Conservation (phyloP, 2,113 vertebrate species). For the Notiomystis cincta region DNA sequence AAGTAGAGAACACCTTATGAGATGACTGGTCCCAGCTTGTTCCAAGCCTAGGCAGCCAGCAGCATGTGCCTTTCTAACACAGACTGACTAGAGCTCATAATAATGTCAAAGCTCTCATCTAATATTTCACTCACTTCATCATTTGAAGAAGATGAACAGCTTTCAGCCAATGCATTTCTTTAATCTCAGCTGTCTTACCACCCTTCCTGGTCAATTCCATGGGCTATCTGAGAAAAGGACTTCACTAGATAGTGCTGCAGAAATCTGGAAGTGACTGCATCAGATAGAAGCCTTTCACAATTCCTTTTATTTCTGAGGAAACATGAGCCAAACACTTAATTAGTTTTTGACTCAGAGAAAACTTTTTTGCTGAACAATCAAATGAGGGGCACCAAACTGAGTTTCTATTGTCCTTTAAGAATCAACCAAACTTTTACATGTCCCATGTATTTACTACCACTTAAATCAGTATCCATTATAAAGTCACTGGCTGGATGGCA, state of each 20-base stretch:
- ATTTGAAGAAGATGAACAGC: not conserved
- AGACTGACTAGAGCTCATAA: not conserved
- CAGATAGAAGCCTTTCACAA: not conserved
- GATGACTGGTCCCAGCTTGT: not conserved
- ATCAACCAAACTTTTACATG: not conserved
- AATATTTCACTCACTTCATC: not conserved
- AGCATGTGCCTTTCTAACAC: not conserved
- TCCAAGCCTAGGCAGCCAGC: not conserved
- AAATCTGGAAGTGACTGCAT: not conserved
- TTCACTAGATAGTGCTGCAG: not conserved
- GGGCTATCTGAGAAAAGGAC: not conserved
- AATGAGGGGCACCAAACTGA: not conserved
- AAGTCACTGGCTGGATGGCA: not conserved
- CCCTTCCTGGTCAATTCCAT: not conserved
- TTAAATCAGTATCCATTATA: not conserved
- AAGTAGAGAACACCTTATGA: not conserved
- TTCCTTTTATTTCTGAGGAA: not conserved
- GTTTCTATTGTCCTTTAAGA: not conserved
- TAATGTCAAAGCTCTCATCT: not conserved
- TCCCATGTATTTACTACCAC: not conserved
- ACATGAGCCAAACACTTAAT: not conserved
- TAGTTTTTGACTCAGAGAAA: not conserved
- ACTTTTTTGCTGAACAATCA: not conserved
- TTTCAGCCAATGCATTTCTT: not conserved
- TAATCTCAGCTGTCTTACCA: not conserved